Conservation (phyloP, 2,113 vertebrate genomes). For the Vicugna pacos region DNA sequence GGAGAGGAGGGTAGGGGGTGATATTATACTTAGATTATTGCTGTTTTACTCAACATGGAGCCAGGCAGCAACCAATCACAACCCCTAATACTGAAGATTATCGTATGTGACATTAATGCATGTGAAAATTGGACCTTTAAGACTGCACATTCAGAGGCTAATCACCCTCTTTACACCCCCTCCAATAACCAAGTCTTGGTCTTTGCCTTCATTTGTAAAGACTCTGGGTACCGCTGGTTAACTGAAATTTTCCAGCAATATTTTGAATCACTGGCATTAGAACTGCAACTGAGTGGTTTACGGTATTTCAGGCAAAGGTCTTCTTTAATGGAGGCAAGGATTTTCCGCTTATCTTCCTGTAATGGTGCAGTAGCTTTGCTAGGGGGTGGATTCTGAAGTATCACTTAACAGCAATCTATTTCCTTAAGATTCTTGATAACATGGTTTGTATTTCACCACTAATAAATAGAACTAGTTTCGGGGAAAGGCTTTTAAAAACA, state of each 20-base stretch:
- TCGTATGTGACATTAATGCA: not conserved
- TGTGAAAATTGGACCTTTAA: conserved; percentile 7
- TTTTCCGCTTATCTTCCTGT: conserved; percentile 85
- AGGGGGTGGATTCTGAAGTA: conserved; percentile 85
- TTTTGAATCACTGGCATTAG: conserved; percentile 45
- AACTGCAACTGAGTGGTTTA: not conserved
- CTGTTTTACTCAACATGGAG: not conserved
- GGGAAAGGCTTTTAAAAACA: conserved; percentile 61
- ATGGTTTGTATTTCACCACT: conserved; percentile 83
- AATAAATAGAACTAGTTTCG: conserved; percentile 82
- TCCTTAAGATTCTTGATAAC: conserved; percentile 86
- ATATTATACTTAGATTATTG: not conserved
- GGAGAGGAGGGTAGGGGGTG: not conserved
- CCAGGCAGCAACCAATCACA: not conserved
- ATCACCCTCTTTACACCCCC: conserved; percentile 15
- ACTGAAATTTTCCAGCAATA: not conserved
- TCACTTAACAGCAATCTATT: conserved; percentile 86
- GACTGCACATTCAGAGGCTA: not conserved
- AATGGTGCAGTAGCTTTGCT: conserved; percentile 79
- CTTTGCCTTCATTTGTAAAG: conserved; percentile 20
- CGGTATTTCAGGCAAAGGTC: conserved; percentile 64
- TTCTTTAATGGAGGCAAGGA: conserved; percentile 78
- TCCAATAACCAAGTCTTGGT: not conserved
- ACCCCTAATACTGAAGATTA: accelerated
- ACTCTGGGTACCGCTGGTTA: not conserved